phyloP scores from a whole-genome alignment of 1,140 invertebrate genomes.

The Heliconius melpomene region DNA sequence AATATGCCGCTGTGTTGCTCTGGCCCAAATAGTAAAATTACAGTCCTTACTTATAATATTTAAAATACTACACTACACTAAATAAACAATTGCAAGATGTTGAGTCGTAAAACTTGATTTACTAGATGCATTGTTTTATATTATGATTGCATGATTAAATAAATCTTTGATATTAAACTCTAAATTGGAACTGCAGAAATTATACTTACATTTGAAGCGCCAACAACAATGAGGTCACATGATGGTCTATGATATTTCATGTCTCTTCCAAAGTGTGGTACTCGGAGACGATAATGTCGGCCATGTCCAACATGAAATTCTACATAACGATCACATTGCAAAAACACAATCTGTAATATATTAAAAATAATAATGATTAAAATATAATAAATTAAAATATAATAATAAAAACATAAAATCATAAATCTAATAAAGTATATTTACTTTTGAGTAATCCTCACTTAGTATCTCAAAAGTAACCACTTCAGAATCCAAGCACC shows the following conservation, averaged over 20 bases:
- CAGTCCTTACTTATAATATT: no score
- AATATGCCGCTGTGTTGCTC: no score
- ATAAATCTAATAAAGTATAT: slow-evolving; percentile 31
- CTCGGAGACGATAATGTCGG: slow-evolving; percentile 93
- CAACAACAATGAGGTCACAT: slow-evolving; percentile 96
- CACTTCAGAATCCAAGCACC: slow-evolving; percentile 98
- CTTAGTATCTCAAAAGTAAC: slow-evolving; percentile 93
- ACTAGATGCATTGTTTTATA: no score
- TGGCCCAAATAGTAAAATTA: no score
- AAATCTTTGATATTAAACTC: no score
- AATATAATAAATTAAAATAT: background rate
- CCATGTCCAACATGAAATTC: slow-evolving; percentile 98
- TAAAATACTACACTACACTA: no score
- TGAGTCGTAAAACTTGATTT: no score
- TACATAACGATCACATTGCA: slow-evolving; percentile 93
- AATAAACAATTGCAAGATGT: no score
- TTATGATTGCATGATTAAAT: no score
- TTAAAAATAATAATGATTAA: background rate
- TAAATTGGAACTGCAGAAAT: background rate
- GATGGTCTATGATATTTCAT: slow-evolving; percentile 94
- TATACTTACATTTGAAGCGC: slow-evolving; percentile 86
- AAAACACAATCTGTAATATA: slow-evolving; percentile 86
- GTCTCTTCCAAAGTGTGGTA: slow-evolving; percentile 97
- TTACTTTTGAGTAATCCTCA: slow-evolving; percentile 94
- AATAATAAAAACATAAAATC: slow-evolving; percentile 14